These are phyloP conservation scores for Hydrotaea cyrtoneurina DNA, from an alignment of 2,888 invertebrate species.

Conservation along the genomic window DNA sequence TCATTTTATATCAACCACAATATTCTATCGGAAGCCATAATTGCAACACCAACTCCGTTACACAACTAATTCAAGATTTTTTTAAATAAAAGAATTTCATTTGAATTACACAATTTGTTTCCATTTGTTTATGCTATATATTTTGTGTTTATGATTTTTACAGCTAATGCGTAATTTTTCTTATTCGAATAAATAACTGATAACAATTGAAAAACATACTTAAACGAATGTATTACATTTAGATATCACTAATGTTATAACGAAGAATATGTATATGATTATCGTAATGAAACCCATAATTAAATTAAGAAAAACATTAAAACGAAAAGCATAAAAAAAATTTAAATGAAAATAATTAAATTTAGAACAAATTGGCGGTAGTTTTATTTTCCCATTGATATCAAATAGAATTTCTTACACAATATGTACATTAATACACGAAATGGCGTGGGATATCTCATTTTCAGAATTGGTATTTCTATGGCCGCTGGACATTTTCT, in stretches of 20 bases:
- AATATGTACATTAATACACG: too few species aligned
- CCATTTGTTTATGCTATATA: too few species aligned
- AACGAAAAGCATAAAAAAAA: constrained; percentile 18
- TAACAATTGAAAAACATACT: constrained; percentile 43
- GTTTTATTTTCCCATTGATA: neutral
- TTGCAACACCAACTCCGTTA: too few species aligned
- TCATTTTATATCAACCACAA: too few species aligned
- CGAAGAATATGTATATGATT: constrained; percentile 16
- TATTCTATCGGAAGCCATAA: too few species aligned
- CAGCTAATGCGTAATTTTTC: neutral
- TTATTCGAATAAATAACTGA: neutral
- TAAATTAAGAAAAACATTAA: constrained; percentile 47
- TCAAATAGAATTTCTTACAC: too few species aligned
- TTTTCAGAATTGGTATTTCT: too few species aligned
- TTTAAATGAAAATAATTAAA: neutral
- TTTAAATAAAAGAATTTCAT: too few species aligned
- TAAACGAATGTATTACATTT: constrained; percentile 55
- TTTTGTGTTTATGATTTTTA: neutral
- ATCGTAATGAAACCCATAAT: constrained; percentile 35
- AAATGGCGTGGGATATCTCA: too few species aligned
- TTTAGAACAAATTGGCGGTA: neutral
- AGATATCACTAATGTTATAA: constrained; percentile 55
- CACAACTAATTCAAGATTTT: too few species aligned
- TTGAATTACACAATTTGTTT: too few species aligned
- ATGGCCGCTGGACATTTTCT: too few species aligned